Evolutionary conservation across 1,140 invertebrate genomes (phyloP).

Genomic region (Eciton burchellii): DNA sequence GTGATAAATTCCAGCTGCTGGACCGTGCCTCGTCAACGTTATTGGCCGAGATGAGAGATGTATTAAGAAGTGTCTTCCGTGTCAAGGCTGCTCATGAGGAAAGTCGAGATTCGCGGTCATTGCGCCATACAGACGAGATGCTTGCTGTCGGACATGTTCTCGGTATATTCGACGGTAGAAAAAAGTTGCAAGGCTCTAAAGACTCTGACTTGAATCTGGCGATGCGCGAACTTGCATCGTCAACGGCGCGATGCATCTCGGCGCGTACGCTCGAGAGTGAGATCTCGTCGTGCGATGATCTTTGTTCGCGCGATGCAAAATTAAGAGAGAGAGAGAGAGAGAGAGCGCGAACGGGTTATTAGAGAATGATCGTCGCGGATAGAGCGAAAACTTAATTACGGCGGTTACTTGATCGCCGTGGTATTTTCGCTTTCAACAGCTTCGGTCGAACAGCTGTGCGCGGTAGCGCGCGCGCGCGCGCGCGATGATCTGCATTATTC

Average conservation of each 20-base stretch:
- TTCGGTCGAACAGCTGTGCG: constrained; percentile 44
- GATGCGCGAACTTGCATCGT: too few species aligned
- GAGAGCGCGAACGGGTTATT: background rate
- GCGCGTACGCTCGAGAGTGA: background rate
- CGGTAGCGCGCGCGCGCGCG: constrained; percentile 47
- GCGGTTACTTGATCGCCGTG: constrained; percentile 56
- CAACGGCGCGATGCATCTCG: background rate
- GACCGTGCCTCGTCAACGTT: constrained; percentile 5
- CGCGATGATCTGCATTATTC: constrained; percentile 64
- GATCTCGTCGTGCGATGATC: background rate
- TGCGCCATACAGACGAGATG: background rate
- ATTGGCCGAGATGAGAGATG: constrained; percentile 34
- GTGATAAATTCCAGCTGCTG: constrained; percentile 34
- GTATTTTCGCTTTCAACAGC: constrained; percentile 66
- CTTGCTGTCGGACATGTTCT: too few species aligned
- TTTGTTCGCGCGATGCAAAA: background rate
- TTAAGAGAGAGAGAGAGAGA: background rate
- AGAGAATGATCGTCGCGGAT: background rate
- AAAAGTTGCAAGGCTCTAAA: too few species aligned
- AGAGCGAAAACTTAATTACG: constrained; percentile 34
- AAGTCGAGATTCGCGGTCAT: background rate
- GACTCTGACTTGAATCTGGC: too few species aligned
- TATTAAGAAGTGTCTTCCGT: constrained; percentile 13
- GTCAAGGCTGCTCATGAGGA: constrained; percentile 21
- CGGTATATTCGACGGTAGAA: too few species aligned